phyloP scores from a whole-genome alignment of 2,888 invertebrate species.

The Hyalella azteca region DNA sequence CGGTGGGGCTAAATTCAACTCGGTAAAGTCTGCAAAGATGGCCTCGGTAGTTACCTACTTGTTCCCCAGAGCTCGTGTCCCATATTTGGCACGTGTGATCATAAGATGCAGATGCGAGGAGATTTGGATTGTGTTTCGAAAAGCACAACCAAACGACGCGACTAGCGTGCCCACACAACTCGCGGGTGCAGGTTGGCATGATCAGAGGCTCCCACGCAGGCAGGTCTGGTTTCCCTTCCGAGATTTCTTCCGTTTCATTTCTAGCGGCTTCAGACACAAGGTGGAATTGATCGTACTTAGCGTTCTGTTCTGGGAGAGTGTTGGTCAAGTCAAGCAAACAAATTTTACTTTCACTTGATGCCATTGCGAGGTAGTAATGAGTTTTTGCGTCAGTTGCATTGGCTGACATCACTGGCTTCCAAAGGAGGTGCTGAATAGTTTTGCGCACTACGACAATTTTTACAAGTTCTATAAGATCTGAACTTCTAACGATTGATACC shows the following conservation, averaged over 20 bases:
- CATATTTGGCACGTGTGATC: constrained; percentile 55
- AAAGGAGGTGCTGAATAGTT: constrained; percentile 52
- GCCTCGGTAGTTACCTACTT: constrained; percentile 53
- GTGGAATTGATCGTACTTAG: background rate
- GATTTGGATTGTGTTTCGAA: constrained; percentile 43
- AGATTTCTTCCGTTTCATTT: background rate
- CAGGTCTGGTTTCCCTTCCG: background rate
- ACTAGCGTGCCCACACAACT: constrained; percentile 46
- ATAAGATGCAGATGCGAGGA: constrained; percentile 53
- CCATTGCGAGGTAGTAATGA: constrained; percentile 43
- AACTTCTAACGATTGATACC: constrained; percentile 41
- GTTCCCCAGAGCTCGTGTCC: constrained; percentile 48
- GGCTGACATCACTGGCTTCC: constrained; percentile 39
- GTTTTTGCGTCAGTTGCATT: background rate
- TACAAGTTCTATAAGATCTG: constrained; percentile 38
- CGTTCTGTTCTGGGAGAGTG: background rate
- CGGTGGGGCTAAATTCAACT: constrained; percentile 53
- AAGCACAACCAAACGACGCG: constrained; percentile 52
- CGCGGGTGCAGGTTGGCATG: constrained; percentile 44
- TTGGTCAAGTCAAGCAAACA: constrained; percentile 26
- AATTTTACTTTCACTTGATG: constrained; percentile 45
- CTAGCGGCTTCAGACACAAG: background rate
- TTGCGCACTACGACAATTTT: constrained; percentile 47
- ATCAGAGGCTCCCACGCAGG: constrained; percentile 14
- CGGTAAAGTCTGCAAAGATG: constrained; percentile 46